Percentiles rank a stretch among this genome's conserved stretches.
Evolutionary conservation across 2,888 invertebrate genomes (phyloP).

Genomic region (Eupsilia transversa): DNA sequence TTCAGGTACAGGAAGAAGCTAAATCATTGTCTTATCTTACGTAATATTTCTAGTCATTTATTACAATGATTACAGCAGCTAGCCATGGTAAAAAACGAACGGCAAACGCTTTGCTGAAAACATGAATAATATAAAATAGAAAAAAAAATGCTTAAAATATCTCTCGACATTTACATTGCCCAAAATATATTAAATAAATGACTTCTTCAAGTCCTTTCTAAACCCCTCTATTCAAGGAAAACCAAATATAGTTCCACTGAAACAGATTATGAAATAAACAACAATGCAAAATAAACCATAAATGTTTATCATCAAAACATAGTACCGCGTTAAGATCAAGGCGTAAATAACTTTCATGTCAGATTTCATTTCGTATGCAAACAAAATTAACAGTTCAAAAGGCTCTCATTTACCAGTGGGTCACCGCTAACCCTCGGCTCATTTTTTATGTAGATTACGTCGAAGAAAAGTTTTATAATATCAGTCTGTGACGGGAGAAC

Average conservation of each 20-base stretch:
- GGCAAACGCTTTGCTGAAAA: not conserved
- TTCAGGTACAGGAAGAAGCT: not conserved
- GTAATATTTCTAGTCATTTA: not conserved
- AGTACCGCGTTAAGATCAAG: constrained; percentile 77
- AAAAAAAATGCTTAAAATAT: not conserved
- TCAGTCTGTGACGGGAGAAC: constrained; percentile 83
- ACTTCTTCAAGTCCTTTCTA: not conserved
- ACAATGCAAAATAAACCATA: constrained; percentile 60
- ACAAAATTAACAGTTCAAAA: constrained; percentile 90
- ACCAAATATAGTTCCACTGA: constrained; percentile 42
- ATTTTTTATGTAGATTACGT: constrained; percentile 90
- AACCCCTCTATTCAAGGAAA: constrained; percentile 22
- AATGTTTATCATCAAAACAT: constrained; percentile 69
- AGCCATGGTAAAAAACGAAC: not conserved
- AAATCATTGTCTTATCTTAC: not conserved
- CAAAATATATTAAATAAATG: constrained; percentile 11
- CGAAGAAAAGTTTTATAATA: constrained; percentile 90
- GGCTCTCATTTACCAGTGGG: constrained; percentile 88
- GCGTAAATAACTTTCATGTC: constrained; percentile 85
- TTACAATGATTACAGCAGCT: not conserved
- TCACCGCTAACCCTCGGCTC: constrained; percentile 86
- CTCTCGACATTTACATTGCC: not conserved
- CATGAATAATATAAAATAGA: not conserved
- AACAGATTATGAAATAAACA: constrained; percentile 52
- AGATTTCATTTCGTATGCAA: constrained; percentile 88